Evolutionary conservation across 1,140 invertebrate species (phyloP).

Genomic region (Temnothorax nylanderi): DNA sequence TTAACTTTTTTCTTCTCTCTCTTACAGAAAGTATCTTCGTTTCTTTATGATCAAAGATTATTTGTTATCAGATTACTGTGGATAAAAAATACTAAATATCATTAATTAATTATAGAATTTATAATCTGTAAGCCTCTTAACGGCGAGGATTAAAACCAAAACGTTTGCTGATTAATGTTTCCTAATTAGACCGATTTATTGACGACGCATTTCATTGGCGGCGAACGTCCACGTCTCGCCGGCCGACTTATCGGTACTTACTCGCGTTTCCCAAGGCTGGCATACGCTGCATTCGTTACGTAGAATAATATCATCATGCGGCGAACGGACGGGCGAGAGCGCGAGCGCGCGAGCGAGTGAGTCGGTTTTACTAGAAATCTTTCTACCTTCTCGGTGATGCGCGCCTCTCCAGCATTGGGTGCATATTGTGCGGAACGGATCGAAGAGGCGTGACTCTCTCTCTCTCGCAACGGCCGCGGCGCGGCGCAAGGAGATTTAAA

Average conservation of each 20-base stretch:
- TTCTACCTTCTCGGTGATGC: constrained; percentile 41
- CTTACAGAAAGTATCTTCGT: neutral
- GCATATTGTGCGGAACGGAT: constrained; percentile 58
- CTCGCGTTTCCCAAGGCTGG: constrained; percentile 64
- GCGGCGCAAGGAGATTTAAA: constrained; percentile 62
- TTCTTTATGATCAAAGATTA: neutral
- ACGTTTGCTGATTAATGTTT: neutral
- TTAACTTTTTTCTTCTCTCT: neutral
- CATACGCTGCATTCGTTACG: constrained; percentile 48
- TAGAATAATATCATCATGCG: constrained; percentile 58
- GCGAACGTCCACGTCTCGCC: neutral
- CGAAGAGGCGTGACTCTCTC: constrained; percentile 65
- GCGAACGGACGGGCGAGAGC: constrained; percentile 55
- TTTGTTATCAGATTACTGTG: neutral
- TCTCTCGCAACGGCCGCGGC: constrained; percentile 49
- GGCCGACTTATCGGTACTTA: constrained; percentile 8
- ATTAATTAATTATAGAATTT: neutral
- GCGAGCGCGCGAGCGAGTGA: constrained; percentile 1
- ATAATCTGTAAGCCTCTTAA: neutral
- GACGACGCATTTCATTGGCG: neutral
- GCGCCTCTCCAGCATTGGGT: constrained; percentile 28
- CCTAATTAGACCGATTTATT: neutral
- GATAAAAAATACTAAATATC: neutral
- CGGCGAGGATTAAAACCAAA: neutral
- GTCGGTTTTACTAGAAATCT: constrained; percentile 59